phyloP scores from a whole-genome alignment of 2,888 invertebrate genomes.

The Julus scanicus region DNA sequence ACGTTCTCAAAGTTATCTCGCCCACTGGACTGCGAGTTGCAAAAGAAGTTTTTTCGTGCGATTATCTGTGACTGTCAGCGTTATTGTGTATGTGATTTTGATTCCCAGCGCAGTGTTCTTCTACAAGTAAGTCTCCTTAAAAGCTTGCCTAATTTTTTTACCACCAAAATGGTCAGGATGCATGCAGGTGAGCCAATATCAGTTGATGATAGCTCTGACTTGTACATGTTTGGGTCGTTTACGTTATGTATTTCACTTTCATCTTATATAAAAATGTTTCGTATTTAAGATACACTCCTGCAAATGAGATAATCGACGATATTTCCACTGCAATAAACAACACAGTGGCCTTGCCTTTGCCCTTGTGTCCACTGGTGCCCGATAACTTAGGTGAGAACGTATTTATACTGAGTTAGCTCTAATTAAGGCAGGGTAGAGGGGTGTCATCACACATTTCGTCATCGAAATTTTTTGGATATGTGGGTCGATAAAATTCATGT shows the following conservation, averaged over 20 bases:
- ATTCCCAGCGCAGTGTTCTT: background rate
- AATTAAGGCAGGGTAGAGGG: too few relatives aligned
- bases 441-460: too few relatives aligned
- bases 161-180: too few relatives aligned
- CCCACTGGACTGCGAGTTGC: background rate
- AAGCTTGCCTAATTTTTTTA: background rate
- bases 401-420: too few relatives aligned
- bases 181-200: too few relatives aligned
- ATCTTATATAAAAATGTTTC: background rate
- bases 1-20: background rate
- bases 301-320: background rate
- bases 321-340: background rate
- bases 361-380: slow-evolving; percentile 15
- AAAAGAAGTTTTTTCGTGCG: background rate
- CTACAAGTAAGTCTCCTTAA: background rate
- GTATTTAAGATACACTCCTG: slow-evolving; percentile 16
- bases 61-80: background rate
- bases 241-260: too few relatives aligned
- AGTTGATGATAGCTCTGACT: too few relatives aligned
- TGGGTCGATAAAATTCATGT: too few relatives aligned
- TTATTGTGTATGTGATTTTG: background rate
- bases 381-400: slow-evolving; percentile 46
- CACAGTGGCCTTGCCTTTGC: background rate
- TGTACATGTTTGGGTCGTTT: too few relatives aligned
- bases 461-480: too few relatives aligned